These are phyloP conservation scores for Drosophila kuntzei DNA, from an alignment of 2,888 invertebrate genomes.

Conservation along the genomic window DNA sequence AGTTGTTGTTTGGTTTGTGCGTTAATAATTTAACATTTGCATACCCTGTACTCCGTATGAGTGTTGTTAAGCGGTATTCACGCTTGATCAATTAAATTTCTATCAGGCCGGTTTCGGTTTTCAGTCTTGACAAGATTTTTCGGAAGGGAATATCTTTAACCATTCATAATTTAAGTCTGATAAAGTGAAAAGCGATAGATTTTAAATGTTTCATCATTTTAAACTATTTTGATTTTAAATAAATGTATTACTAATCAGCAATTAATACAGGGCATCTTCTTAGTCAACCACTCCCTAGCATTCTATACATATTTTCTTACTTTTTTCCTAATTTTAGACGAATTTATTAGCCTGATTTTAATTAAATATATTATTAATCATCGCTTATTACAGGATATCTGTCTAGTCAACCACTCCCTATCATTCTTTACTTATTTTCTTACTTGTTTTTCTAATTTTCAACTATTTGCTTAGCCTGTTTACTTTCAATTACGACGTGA, in stretches of 20 bases:
- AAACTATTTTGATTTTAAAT: no score
- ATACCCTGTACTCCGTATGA: conserved; percentile 9
- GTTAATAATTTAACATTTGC: conserved; percentile 52
- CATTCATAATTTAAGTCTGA: no score
- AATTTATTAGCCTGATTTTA: neutral
- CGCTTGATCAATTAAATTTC: neutral
- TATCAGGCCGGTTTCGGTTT: no score
- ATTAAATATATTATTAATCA: neutral
- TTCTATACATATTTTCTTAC: neutral
- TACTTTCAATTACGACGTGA: conserved; percentile 70
- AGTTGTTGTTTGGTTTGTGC: conserved; percentile 65
- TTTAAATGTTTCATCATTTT: no score
- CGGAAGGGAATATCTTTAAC: no score
- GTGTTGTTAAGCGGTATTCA: neutral
- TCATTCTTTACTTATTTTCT: neutral
- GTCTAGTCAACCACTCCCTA: neutral
- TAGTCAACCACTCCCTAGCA: neutral
- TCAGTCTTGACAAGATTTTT: no score
- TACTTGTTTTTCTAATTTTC: neutral
- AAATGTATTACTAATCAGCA: no score
- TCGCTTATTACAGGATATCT: no score
- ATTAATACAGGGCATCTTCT: neutral
- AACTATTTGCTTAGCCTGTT: conserved; percentile 61
- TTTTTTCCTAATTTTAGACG: no score
- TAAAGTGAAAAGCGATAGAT: no score